phyloP scores from a whole-genome alignment of 2,113 vertebrate genomes.

The Cacatua alba region DNA sequence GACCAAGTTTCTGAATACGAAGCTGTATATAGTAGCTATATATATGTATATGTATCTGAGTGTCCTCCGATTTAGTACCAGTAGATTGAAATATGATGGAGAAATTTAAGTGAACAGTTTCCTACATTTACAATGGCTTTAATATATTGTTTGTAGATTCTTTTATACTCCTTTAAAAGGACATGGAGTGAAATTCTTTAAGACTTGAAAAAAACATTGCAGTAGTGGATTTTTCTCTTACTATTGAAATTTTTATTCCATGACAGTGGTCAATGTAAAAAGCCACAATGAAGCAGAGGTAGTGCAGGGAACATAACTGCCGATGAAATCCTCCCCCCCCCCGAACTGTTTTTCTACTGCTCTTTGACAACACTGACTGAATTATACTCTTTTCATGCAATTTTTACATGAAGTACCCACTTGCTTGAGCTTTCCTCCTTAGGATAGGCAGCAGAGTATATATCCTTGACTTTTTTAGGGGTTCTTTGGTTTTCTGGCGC shows the following conservation, averaged over 20 bases:
- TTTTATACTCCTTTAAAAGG: neutral
- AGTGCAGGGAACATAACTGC: neutral
- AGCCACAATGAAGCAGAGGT: neutral
- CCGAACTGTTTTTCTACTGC: neutral
- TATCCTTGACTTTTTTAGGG: neutral
- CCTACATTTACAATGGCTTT: neutral
- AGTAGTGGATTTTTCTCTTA: neutral
- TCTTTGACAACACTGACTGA: neutral
- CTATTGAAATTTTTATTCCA: neutral
- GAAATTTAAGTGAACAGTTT: neutral
- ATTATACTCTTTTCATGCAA: neutral
- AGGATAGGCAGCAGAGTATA: neutral
- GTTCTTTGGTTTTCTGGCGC: neutral
- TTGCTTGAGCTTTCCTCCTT: neutral
- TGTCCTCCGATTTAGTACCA: neutral
- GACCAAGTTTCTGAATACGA: neutral
- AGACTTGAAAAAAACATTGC: neutral
- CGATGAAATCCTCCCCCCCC: neutral
- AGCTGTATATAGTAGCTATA: neutral
- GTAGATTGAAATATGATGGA: neutral
- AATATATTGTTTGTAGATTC: neutral
- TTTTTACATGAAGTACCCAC: neutral
- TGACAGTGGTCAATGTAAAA: neutral
- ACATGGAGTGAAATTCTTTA: neutral
- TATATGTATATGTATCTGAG: neutral